Conservation (phyloP, 2,797 vertebrate genomes). For the Falco cherrug region DNA sequence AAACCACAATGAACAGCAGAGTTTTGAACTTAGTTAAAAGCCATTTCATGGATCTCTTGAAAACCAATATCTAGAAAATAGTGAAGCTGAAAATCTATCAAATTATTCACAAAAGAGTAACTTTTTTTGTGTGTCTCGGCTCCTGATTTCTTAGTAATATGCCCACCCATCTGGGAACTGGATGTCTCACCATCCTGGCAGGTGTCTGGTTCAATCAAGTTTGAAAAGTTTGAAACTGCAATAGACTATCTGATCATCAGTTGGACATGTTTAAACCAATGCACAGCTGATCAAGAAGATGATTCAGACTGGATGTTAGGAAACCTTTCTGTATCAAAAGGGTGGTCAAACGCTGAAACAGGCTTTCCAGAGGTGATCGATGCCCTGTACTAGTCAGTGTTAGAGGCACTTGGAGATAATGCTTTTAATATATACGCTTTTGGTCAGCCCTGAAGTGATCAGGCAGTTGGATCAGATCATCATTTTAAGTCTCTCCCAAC, state of each 20-base stretch:
- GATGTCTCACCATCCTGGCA: neutral
- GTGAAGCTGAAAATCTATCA: neutral
- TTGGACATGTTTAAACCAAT: neutral
- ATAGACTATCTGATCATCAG: neutral
- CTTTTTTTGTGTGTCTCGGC: neutral
- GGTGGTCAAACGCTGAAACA: neutral
- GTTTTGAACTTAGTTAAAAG: neutral
- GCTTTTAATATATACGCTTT: neutral
- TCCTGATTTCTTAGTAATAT: neutral
- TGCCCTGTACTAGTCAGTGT: neutral
- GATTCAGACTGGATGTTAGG: neutral
- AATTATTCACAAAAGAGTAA: neutral
- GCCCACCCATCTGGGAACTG: neutral
- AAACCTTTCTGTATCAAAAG: neutral
- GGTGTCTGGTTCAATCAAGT: neutral
- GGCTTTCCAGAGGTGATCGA: fast-evolving
- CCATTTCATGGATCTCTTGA: neutral
- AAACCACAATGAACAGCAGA: neutral
- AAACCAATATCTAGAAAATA: neutral
- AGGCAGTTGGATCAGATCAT: neutral
- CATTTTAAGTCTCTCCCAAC: neutral
- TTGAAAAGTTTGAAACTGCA: neutral
- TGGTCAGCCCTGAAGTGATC: neutral
- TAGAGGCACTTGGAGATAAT: neutral
- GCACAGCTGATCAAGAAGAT: neutral